A percentile compares a stretch with the other conserved stretches of the same genome.
phyloP scores from a whole-genome alignment of 2,888 invertebrate genomes.

The Troides helena region DNA sequence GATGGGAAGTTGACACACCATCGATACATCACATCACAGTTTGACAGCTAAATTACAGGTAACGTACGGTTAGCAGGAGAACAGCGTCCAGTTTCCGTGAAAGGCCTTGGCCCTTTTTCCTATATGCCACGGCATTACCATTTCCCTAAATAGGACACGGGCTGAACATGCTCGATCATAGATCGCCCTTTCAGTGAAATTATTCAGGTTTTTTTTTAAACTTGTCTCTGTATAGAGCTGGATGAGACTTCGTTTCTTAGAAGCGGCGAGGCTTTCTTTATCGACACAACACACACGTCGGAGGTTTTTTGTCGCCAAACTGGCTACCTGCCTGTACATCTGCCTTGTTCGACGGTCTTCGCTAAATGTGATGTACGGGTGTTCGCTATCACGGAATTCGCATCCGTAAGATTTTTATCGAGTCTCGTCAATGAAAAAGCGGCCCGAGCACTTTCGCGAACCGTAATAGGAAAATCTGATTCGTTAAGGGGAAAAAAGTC shows the following conservation, averaged over 20 bases:
- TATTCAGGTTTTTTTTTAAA: conserved; percentile 18
- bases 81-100: conserved; percentile 28
- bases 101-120: conserved; percentile 20
- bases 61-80: conserved; percentile 34
- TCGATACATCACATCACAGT: conserved; percentile 36
- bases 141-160: conserved; percentile 14
- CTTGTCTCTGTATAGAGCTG: conserved; percentile 10
- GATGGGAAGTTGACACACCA: conserved; percentile 32
- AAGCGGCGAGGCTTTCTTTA: conserved; percentile 9
- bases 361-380: conserved; percentile 7
- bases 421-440: conserved; percentile 9
- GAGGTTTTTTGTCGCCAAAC: conserved; percentile 7
- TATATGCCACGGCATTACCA: conserved; percentile 13
- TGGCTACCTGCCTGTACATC: background rate
- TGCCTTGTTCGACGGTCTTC: background rate
- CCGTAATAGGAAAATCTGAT: background rate
- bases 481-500: background rate
- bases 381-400: conserved; percentile 3
- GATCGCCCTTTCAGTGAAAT: conserved; percentile 15
- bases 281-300: conserved; percentile 7
- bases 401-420: conserved; percentile 14
- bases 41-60: conserved; percentile 42
- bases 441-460: conserved; percentile 2
- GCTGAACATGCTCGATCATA: conserved; percentile 5
- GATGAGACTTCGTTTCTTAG: conserved; percentile 14